Percentiles rank a stretch among this genome's conserved stretches.
Evolutionary conservation across 1,140 invertebrate species (phyloP).

Genomic region (Megalonaias nervosa): DNA sequence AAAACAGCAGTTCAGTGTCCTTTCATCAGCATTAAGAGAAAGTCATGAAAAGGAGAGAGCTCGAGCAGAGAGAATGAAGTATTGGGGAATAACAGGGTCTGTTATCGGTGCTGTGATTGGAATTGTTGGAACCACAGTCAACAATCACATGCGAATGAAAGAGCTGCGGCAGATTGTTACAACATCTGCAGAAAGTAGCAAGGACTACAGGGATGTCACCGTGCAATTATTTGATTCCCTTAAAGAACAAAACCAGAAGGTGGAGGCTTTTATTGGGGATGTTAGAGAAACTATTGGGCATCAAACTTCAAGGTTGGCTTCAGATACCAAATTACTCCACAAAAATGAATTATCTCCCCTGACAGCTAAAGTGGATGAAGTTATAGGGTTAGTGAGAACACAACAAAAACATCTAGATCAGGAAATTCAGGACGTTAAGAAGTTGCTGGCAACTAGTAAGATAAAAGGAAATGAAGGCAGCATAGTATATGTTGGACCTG

Average conservation of each 20-base stretch:
- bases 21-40: slow-evolving; percentile 80
- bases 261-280: slow-evolving; percentile 52
- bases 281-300: slow-evolving; percentile 24
- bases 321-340: slow-evolving; percentile 3
- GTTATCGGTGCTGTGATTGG: slow-evolving; percentile 80
- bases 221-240: slow-evolving; percentile 45
- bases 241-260: slow-evolving; percentile 54
- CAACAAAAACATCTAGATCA: slow-evolving; percentile 45
- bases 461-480: slow-evolving; percentile 15
- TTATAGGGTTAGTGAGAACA: slow-evolving; percentile 45
- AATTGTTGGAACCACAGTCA: slow-evolving; percentile 79
- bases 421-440: slow-evolving; percentile 46
- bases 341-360: slow-evolving; percentile 12
- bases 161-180: slow-evolving; percentile 77
- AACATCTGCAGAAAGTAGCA: slow-evolving; percentile 59
- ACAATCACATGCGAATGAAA: slow-evolving; percentile 79
- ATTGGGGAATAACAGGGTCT: slow-evolving; percentile 84
- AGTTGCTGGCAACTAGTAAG: slow-evolving; percentile 33
- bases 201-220: slow-evolving; percentile 44
- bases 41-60: slow-evolving; percentile 83
- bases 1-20: slow-evolving; percentile 78
- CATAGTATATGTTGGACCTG: slow-evolving; percentile 66
- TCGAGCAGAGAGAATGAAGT: slow-evolving; percentile 83
- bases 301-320: neutral
- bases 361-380: slow-evolving; percentile 49